Evolutionary conservation across 1,140 invertebrate genomes (phyloP).

Genomic region (Drosophila lowei): DNA sequence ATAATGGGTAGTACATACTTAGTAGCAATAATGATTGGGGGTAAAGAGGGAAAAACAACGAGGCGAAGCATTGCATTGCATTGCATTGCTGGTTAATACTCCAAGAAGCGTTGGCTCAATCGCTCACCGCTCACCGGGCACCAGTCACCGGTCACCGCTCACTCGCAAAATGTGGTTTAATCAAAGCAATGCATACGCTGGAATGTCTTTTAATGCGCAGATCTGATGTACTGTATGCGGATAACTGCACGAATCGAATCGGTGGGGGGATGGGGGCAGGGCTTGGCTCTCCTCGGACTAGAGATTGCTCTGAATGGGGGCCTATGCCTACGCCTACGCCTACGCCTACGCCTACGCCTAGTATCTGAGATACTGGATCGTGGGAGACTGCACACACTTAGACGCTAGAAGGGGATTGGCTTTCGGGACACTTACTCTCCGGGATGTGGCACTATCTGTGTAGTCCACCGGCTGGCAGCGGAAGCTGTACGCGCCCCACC

Average conservation of each 20-base stretch:
- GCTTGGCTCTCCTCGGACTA: neutral
- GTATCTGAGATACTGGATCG: neutral
- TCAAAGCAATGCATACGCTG: slow-evolving; percentile 37
- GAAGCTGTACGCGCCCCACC: slow-evolving; percentile 92
- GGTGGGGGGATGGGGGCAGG: slow-evolving; percentile 13
- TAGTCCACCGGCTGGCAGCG: slow-evolving; percentile 95
- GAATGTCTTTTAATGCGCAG: slow-evolving; percentile 17
- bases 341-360: too few species aligned
- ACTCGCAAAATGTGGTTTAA: slow-evolving; percentile 32
- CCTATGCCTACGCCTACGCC: neutral
- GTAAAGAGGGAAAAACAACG: slow-evolving; percentile 14
- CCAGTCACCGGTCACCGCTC: slow-evolving; percentile 9
- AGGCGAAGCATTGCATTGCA: slow-evolving; percentile 24
- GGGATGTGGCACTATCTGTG: slow-evolving; percentile 88
- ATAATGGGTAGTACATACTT: slow-evolving; percentile 16
- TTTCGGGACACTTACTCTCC: slow-evolving; percentile 89
- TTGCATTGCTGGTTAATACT: slow-evolving; percentile 32
- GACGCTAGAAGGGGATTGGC: slow-evolving; percentile 4
- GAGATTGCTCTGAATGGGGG: neutral
- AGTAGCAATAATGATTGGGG: slow-evolving; percentile 24
- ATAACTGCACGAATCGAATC: slow-evolving; percentile 1
- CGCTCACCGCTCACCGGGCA: slow-evolving; percentile 13
- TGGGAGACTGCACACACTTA: slow-evolving; percentile 29
- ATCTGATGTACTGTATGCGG: slow-evolving; percentile 13
- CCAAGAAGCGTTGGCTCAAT: slow-evolving; percentile 33